A percentile compares a stretch with the other conserved stretches of the same genome.
These are phyloP conservation scores for Nesometra sesokonis DNA, from an alignment of 35 echinoderm and acorn worm genomes.

Conservation along the genomic window DNA sequence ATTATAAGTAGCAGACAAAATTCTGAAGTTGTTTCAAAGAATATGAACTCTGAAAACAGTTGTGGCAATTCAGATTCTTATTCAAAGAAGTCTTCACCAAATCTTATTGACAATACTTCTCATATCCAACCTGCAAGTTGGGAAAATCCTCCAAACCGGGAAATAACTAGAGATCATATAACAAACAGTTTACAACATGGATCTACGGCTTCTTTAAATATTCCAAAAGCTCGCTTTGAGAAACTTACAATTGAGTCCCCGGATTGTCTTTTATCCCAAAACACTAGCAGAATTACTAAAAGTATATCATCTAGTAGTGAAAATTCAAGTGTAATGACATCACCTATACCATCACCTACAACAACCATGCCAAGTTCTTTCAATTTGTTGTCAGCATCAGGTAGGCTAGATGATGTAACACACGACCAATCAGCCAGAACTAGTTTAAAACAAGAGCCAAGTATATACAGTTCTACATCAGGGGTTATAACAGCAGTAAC, in stretches of 20 bases:
- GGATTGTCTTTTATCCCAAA: neutral
- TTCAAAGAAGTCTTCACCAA: conserved; percentile 7
- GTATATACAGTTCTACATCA: conserved; percentile 59
- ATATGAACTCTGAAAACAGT: neutral
- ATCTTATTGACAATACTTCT: conserved; percentile 1
- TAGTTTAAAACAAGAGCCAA: conserved; percentile 38
- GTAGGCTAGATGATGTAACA: neutral
- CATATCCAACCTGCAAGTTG: conserved; percentile 24
- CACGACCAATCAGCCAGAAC: neutral
- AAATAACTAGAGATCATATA: conserved; percentile 25
- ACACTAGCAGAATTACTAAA: neutral
- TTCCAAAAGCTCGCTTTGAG: neutral
- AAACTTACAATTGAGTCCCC: neutral
- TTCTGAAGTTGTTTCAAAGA: neutral
- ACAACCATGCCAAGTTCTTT: neutral
- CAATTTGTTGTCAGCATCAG: neutral
- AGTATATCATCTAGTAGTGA: neutral
- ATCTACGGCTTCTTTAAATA: neutral
- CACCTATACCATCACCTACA: neutral
- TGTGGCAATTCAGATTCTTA: neutral
- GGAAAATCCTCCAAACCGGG: conserved; percentile 69
- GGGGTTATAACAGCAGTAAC: conserved; percentile 38
- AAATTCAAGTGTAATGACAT: neutral
- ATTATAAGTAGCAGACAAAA: neutral
- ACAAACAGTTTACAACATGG: neutral